Percentiles rank a stretch among this genome's conserved stretches.
Evolutionary conservation across 2,888 invertebrate genomes (phyloP).

Genomic region (Dynastes hyllus): DNA sequence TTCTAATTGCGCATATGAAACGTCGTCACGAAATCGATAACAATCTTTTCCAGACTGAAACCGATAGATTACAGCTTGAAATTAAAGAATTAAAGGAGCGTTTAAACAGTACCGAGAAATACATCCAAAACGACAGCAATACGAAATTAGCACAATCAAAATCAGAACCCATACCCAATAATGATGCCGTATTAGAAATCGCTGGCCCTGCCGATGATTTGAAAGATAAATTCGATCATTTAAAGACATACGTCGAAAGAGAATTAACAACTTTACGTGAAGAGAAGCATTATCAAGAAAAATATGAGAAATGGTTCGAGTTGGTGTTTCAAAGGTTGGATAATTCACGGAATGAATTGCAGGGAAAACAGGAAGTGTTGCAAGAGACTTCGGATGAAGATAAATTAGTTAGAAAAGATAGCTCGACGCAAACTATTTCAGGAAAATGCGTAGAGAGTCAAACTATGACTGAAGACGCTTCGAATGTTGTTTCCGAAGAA

Average conservation of each 20-base stretch:
- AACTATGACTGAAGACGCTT: slow-evolving; percentile 40
- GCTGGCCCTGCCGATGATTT: slow-evolving; percentile 59
- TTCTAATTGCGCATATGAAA: slow-evolving; percentile 77
- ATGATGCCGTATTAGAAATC: slow-evolving; percentile 53
- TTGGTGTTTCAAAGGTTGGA: slow-evolving; percentile 61
- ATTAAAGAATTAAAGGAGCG: slow-evolving; percentile 79
- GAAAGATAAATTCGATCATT: slow-evolving; percentile 66
- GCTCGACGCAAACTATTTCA: slow-evolving; percentile 63
- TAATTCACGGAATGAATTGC: slow-evolving; percentile 62
- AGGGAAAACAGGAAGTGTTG: slow-evolving; percentile 58
- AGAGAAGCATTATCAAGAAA: slow-evolving; percentile 74
- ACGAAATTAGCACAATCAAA: slow-evolving; percentile 22
- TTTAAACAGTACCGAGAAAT: slow-evolving; percentile 76
- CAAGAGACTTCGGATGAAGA: slow-evolving; percentile 43
- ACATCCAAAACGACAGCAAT: slow-evolving; percentile 66
- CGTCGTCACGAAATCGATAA: slow-evolving; percentile 73
- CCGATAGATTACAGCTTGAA: slow-evolving; percentile 78
- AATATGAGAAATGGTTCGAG: slow-evolving; percentile 74
- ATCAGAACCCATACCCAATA: slow-evolving; percentile 51
- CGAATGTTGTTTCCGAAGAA: slow-evolving; percentile 24
- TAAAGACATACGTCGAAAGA: slow-evolving; percentile 65
- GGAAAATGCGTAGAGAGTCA: slow-evolving; percentile 43
- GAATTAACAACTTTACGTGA: slow-evolving; percentile 72
- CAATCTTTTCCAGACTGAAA: slow-evolving; percentile 71
- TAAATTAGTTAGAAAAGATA: slow-evolving; percentile 55